Conservation (phyloP, 92 coral and sea anemone genomes). For the Scolanthus callimorphus region DNA sequence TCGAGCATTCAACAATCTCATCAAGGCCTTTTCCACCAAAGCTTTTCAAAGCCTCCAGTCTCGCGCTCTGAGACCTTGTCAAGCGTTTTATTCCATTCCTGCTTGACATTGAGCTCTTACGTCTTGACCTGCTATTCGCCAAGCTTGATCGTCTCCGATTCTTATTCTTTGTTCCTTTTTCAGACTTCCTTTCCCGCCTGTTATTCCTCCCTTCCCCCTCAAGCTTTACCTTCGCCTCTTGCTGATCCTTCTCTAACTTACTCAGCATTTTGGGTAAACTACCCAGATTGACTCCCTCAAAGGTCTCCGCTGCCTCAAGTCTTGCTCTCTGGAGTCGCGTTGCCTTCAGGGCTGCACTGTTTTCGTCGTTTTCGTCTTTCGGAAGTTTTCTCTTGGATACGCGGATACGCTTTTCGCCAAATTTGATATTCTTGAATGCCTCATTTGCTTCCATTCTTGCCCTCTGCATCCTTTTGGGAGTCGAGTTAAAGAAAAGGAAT, state of each 20-base stretch:
- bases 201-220: not conserved
- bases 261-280: constrained; percentile 22
- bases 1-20: not conserved
- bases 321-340: constrained; percentile 62
- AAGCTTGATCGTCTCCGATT: constrained; percentile 3
- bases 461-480: constrained; percentile 52
- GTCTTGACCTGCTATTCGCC: not conserved
- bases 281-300: constrained; percentile 46
- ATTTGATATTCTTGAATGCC: constrained; percentile 43
- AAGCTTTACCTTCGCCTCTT: constrained; percentile 4
- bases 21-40: constrained; percentile 32
- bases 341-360: constrained; percentile 12
- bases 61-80: constrained; percentile 44
- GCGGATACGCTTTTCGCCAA: constrained; percentile 40
- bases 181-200: not conserved
- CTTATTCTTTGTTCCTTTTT: constrained; percentile 5
- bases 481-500: too few species aligned
- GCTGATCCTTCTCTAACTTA: constrained; percentile 19
- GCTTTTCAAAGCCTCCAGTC: constrained; percentile 39
- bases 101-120: not conserved
- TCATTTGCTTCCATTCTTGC: constrained; percentile 70
- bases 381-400: constrained; percentile 18
- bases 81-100: constrained; percentile 13
- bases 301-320: constrained; percentile 48
- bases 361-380: not conserved